phyloP scores from a whole-genome alignment of 2,888 invertebrate genomes.

The Phoronis australis region DNA sequence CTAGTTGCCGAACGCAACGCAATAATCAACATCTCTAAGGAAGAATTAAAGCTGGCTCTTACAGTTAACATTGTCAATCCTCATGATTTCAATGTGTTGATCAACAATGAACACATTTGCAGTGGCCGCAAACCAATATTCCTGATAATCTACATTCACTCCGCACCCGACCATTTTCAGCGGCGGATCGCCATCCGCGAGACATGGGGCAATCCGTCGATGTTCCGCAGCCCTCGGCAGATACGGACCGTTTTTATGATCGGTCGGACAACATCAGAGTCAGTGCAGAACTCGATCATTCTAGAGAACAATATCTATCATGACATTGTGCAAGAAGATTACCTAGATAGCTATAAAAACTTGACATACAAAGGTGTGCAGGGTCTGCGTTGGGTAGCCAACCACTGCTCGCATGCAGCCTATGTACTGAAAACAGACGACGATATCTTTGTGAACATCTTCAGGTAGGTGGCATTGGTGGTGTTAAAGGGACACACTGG shows the following conservation, averaged over 20 bases:
- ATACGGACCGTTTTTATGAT: neutral
- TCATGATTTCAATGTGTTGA: too few relatives aligned
- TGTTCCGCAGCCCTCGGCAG: too few relatives aligned
- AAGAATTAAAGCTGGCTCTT: too few relatives aligned
- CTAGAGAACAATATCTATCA: neutral
- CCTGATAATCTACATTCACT: neutral
- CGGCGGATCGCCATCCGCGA: neutral
- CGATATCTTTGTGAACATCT: neutral
- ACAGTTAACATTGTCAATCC: too few relatives aligned
- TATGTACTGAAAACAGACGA: neutral
- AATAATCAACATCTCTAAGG: too few relatives aligned
- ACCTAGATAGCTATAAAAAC: neutral
- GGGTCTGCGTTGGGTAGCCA: neutral
- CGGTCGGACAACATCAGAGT: neutral
- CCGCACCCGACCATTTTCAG: neutral
- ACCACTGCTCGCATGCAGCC: neutral
- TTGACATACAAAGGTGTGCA: neutral
- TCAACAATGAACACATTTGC: too few relatives aligned
- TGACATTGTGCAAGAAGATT: neutral
- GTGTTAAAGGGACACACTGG: too few relatives aligned
- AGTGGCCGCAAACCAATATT: too few relatives aligned
- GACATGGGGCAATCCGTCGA: neutral
- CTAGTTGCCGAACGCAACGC: too few relatives aligned
- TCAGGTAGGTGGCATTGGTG: too few relatives aligned
- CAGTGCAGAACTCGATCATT: neutral